Conservation (phyloP, 2,888 invertebrate species). For the Frankliniella intonsa region DNA sequence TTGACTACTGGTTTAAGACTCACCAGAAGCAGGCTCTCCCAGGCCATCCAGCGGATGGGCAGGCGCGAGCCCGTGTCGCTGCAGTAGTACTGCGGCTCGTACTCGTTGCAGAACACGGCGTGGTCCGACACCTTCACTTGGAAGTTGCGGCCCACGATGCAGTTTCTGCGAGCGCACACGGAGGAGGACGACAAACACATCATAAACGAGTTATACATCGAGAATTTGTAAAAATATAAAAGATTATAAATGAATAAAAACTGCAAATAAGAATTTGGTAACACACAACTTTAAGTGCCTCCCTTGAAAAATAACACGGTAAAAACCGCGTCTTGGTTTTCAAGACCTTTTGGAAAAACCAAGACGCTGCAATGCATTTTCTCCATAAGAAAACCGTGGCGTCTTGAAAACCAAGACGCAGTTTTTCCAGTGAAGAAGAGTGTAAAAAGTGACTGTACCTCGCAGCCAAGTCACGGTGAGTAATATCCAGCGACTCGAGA, state of each 20-base stretch:
- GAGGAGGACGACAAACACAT: constrained; percentile 39
- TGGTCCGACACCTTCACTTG: constrained; percentile 79
- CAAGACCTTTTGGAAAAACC: too few species aligned
- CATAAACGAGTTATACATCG: too few species aligned
- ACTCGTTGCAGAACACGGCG: constrained; percentile 77
- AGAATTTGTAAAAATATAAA: too few species aligned
- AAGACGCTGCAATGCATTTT: too few species aligned
- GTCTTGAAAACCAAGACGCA: too few species aligned
- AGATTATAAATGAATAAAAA: too few species aligned
- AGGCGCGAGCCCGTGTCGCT: constrained; percentile 75
- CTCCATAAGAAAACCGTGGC: too few species aligned
- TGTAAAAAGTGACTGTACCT: constrained; percentile 52
- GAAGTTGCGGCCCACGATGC: constrained; percentile 76
- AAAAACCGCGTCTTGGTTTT: too few species aligned
- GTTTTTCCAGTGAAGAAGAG: too few species aligned
- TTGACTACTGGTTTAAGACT: constrained; percentile 44
- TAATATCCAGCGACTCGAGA: constrained; percentile 81
- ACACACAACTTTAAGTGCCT: too few species aligned
- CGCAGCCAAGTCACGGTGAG: constrained; percentile 84
- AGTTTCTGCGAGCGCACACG: constrained; percentile 58
- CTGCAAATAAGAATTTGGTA: too few species aligned
- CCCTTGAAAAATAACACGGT: too few species aligned
- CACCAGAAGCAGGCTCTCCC: constrained; percentile 80
- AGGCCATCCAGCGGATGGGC: constrained; percentile 90
- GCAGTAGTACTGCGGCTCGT: constrained; percentile 76